Percentiles rank a stretch among this genome's conserved stretches.
Conservation (phyloP, 2,888 invertebrate genomes). For the Melikaiella ostensackeni region DNA sequence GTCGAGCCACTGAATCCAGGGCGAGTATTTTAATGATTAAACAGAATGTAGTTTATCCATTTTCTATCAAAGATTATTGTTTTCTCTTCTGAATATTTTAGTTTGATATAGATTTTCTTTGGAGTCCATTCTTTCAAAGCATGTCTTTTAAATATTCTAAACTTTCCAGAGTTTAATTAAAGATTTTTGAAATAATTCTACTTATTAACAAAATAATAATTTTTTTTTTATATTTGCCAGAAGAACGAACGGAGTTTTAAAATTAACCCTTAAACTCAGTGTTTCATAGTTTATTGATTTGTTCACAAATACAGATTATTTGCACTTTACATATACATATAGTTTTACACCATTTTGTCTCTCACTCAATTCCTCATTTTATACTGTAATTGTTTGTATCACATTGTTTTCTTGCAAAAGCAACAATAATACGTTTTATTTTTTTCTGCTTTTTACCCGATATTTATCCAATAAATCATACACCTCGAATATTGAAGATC, state of each 20-base stretch:
- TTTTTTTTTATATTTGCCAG: not conserved
- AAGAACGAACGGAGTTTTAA: too few species aligned
- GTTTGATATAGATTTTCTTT: not conserved
- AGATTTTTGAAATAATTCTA: not conserved
- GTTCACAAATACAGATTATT: not conserved
- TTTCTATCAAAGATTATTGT: not conserved
- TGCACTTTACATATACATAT: not conserved
- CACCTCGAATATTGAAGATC: conserved; percentile 6
- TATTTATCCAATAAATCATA: conserved; percentile 24
- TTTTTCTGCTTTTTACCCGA: not conserved
- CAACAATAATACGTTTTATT: conserved; percentile 29
- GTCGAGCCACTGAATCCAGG: conserved; percentile 72
- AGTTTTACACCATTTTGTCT: conserved; percentile 15
- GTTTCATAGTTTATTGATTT: not conserved
- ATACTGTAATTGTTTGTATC: conserved; percentile 12
- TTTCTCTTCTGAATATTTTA: not conserved
- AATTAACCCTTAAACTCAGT: not conserved
- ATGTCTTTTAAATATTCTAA: not conserved
- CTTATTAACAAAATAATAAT: not conserved
- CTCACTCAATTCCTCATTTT: conserved; percentile 11
- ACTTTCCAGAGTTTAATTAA: not conserved
- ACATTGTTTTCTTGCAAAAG: conserved; percentile 27
- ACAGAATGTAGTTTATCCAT: conserved; percentile 49
- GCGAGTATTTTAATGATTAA: conserved; percentile 73
- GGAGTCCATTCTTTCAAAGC: not conserved